Evolutionary conservation across 2,113 vertebrate species (phyloP).

Genomic region (Indri indri): DNA sequence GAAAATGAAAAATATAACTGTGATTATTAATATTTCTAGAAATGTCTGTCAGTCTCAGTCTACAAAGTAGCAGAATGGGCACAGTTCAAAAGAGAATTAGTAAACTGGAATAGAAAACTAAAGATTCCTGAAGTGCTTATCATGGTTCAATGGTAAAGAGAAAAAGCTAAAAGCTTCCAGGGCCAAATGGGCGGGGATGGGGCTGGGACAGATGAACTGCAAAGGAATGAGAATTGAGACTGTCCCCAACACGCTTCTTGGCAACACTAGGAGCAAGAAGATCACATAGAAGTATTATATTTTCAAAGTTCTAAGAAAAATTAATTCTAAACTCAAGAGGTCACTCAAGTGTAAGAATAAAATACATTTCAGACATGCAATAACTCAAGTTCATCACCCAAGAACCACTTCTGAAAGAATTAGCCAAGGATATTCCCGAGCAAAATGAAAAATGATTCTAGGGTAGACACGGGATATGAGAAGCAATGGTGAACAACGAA

Average conservation of each 20-base stretch:
- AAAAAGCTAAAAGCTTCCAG: neutral
- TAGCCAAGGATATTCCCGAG: neutral
- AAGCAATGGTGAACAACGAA: neutral
- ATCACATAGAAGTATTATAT: neutral
- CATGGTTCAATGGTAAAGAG: neutral
- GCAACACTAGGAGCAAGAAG: neutral
- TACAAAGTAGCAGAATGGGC: neutral
- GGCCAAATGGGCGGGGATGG: neutral
- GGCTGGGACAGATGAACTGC: neutral
- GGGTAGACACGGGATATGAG: neutral
- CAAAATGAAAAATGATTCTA: neutral
- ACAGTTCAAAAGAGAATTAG: neutral
- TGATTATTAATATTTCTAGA: neutral
- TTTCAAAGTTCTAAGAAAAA: neutral
- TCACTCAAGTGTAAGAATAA: neutral
- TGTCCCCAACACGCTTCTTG: neutral
- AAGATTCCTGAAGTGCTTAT: neutral
- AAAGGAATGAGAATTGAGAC: neutral
- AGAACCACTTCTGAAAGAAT: neutral
- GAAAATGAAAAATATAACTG: neutral
- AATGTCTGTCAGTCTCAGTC: neutral
- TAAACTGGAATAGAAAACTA: neutral
- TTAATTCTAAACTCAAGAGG: neutral
- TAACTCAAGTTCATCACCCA: neutral
- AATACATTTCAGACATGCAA: neutral